phyloP scores from a whole-genome alignment of 1,140 invertebrate species.

The Cotesia vestalis region DNA sequence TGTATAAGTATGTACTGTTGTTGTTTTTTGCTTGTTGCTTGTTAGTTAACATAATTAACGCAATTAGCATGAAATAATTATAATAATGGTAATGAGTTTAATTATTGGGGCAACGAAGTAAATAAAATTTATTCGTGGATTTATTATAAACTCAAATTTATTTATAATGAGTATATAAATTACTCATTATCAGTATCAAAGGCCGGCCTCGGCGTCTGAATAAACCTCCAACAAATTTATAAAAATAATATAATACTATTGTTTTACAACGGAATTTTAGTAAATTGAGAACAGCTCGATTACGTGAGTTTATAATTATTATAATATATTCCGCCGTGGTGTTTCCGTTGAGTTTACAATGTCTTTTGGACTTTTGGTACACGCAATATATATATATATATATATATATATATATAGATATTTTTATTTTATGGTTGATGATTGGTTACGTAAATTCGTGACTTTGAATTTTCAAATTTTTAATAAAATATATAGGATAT shows the following conservation, averaged over 20 bases:
- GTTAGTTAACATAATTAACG: too few relatives aligned
- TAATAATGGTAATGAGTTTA: neutral
- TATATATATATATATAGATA: too few relatives aligned
- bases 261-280: constrained; percentile 32
- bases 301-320: constrained; percentile 35
- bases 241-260: constrained; percentile 2
- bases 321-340: constrained; percentile 35
- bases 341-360: constrained; percentile 34
- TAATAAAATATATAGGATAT: too few relatives aligned
- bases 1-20: too few relatives aligned
- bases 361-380: constrained; percentile 22
- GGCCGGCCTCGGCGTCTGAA: neutral
- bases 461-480: constrained; percentile 1
- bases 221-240: neutral
- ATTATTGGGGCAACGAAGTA: constrained; percentile 4
- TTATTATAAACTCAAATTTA: neutral
- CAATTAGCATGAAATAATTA: too few relatives aligned
- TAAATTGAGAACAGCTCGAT: constrained; percentile 38
- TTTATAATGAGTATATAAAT: constrained; percentile 17
- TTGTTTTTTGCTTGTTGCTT: too few relatives aligned
- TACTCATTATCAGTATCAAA: neutral
- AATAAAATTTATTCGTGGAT: neutral
- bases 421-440: too few relatives aligned
- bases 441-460: constrained; percentile 30
- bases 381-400: neutral